A percentile compares a stretch with the other conserved stretches of the same genome.
These are phyloP conservation scores for Diloba caeruleocephala DNA, from an alignment of 2,888 invertebrate genomes.

Conservation along the genomic window DNA sequence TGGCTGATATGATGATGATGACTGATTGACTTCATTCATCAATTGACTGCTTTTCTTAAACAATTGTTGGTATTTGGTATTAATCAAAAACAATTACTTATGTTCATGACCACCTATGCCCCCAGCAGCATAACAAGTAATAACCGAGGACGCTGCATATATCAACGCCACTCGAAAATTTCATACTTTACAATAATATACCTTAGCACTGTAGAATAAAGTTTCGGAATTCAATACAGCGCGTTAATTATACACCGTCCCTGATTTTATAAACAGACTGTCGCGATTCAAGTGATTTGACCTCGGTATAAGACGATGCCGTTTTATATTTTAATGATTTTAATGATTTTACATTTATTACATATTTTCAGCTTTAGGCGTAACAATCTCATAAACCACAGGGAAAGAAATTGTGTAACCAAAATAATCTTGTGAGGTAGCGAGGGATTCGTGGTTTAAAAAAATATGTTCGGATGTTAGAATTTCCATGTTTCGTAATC, in stretches of 20 bases:
- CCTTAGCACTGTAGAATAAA: background rate
- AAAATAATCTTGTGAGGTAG: no score
- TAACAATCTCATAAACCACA: background rate
- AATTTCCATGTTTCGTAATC: no score
- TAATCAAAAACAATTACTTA: background rate
- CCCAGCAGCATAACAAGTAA: slow-evolving; percentile 26
- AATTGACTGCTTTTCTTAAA: no score
- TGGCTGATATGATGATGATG: no score
- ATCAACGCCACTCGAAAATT: slow-evolving; percentile 23
- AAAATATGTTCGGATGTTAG: no score
- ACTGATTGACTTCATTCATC: no score
- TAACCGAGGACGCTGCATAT: slow-evolving; percentile 40
- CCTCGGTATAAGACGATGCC: slow-evolving; percentile 42
- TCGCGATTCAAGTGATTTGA: slow-evolving; percentile 52
- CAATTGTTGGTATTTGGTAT: no score
- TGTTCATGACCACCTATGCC: slow-evolving; percentile 37
- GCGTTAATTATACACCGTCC: slow-evolving; percentile 40
- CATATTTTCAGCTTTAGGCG: no score
- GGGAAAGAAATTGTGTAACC: no score
- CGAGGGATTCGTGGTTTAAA: no score
- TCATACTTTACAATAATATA: slow-evolving; percentile 7
- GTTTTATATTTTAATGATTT: slow-evolving; percentile 40
- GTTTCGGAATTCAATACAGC: slow-evolving; percentile 20
- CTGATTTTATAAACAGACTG: slow-evolving; percentile 46
- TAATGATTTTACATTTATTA: no score